Evolutionary conservation across 2,797 vertebrate species (phyloP).

Genomic region (Esox masquinongy): DNA sequence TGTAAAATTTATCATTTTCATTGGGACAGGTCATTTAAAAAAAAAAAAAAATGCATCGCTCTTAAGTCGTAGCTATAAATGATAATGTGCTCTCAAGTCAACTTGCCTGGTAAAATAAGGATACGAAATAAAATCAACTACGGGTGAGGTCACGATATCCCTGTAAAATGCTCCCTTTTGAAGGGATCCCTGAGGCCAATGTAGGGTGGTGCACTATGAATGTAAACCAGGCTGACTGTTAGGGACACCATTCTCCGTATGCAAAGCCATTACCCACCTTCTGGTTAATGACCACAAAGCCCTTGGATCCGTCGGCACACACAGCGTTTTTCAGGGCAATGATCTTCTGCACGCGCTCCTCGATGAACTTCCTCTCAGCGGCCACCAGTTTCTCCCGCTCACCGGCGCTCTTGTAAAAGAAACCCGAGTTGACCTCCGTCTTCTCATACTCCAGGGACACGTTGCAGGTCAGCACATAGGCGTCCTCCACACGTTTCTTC

Average conservation of each 20-base stretch:
- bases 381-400: slow-evolving; percentile 94
- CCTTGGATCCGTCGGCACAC: slow-evolving; percentile 85
- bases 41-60: too few relatives aligned
- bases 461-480: slow-evolving; percentile 91
- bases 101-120: too few relatives aligned
- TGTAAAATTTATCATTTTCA: too few relatives aligned
- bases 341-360: slow-evolving; percentile 95
- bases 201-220: slow-evolving; percentile 68
- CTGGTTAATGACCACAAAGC: slow-evolving; percentile 96
- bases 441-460: slow-evolving; percentile 97
- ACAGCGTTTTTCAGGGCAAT: slow-evolving; percentile 88
- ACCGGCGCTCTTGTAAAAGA: slow-evolving; percentile 96
- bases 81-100: too few relatives aligned
- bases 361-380: slow-evolving; percentile 96
- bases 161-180: too few relatives aligned
- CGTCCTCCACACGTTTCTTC: slow-evolving; percentile 95
- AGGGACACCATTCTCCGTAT: too few relatives aligned
- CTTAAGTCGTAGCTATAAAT: too few relatives aligned
- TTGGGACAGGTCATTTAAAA: too few relatives aligned
- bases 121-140: too few relatives aligned
- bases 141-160: too few relatives aligned
- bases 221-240: neutral
- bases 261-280: slow-evolving; percentile 76
- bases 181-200: slow-evolving; percentile 45
- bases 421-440: slow-evolving; percentile 97